Conservation (phyloP, 2,113 vertebrate genomes). For the Muntiacus reevesi region DNA sequence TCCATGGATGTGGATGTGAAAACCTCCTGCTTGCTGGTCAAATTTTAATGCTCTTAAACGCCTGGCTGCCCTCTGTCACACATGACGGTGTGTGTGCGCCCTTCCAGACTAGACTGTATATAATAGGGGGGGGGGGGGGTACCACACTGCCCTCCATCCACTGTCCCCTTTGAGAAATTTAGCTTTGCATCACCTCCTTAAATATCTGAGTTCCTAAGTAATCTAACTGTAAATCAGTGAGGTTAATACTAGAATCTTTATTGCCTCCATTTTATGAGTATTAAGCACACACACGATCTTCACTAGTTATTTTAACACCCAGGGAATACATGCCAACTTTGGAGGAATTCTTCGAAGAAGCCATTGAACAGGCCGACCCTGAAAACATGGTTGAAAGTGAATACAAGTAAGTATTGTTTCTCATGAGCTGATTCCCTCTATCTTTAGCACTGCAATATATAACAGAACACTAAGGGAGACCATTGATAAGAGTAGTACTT, state of each 20-base stretch:
- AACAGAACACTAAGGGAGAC: background rate
- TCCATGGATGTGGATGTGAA: background rate
- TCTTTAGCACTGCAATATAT: background rate
- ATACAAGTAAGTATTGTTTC: slow-evolving; percentile 89
- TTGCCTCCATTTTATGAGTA: background rate
- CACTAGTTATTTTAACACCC: slow-evolving; percentile 38
- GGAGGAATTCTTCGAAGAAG: slow-evolving; percentile 98
- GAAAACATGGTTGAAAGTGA: slow-evolving; percentile 98
- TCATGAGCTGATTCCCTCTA: background rate
- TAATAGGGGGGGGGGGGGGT: too few species aligned
- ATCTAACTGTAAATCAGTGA: background rate
- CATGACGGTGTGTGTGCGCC: background rate
- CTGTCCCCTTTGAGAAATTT: background rate
- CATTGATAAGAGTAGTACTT: background rate
- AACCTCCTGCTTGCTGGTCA: background rate
- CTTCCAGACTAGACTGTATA: background rate
- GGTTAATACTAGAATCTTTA: background rate
- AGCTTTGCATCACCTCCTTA: background rate
- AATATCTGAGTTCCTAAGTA: background rate
- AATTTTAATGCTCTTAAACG: background rate
- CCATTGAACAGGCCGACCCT: slow-evolving; percentile 98
- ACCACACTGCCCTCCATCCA: background rate
- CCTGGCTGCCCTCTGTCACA: background rate
- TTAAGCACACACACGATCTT: background rate
- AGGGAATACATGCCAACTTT: slow-evolving; percentile 98